Conservation (phyloP, 2,797 vertebrate species). For the Anabacerthia variegaticeps region DNA sequence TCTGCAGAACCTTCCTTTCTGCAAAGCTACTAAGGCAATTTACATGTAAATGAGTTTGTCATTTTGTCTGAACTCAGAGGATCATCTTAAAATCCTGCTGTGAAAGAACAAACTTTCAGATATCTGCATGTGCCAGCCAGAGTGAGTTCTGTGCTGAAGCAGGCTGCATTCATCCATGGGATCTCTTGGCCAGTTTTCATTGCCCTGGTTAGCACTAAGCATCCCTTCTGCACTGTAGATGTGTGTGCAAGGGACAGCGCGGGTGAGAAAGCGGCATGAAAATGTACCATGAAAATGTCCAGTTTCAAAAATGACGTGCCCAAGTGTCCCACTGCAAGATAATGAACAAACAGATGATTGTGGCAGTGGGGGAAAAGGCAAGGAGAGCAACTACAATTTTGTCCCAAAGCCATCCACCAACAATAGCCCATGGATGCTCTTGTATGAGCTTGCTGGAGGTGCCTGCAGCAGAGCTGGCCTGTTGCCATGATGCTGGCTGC, state of each 20-base stretch:
- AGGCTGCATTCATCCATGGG: slow-evolving; percentile 4
- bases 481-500: background rate
- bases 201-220: background rate
- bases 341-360: background rate
- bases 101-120: slow-evolving; percentile 52
- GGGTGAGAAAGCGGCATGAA: background rate
- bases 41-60: slow-evolving; percentile 71
- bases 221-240: background rate
- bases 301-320: background rate
- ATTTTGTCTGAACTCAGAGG: slow-evolving; percentile 65
- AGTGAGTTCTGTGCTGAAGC: slow-evolving; percentile 12
- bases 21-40: slow-evolving; percentile 65
- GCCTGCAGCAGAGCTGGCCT: slow-evolving; percentile 21
- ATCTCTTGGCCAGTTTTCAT: slow-evolving; percentile 36
- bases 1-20: slow-evolving; percentile 56
- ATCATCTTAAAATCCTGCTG: slow-evolving; percentile 67
- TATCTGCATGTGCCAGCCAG: slow-evolving; percentile 32
- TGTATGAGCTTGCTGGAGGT: background rate
- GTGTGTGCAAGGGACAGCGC: background rate
- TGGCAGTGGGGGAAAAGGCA: background rate
- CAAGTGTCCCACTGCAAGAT: background rate
- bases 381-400: background rate
- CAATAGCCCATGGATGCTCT: background rate
- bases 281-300: background rate
- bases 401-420: background rate